Evolutionary conservation across 2,888 invertebrate genomes (phyloP).

Genomic region (Diadegma fenestrale): DNA sequence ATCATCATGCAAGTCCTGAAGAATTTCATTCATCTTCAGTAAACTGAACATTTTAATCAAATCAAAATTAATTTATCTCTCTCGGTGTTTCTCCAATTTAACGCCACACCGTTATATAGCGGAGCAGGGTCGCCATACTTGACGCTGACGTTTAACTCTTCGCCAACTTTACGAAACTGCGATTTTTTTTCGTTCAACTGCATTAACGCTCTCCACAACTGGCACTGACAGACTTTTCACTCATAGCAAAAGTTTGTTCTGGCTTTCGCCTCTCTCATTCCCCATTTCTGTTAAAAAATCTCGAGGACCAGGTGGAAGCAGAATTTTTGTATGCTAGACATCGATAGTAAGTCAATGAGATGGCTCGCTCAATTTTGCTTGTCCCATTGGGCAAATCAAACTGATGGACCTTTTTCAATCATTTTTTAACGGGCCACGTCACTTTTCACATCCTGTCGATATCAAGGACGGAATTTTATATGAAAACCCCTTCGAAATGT

Average conservation of each 20-base stretch:
- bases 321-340: slow-evolving; percentile 53
- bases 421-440: slow-evolving; percentile 16
- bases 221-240: slow-evolving; percentile 28
- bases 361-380: slow-evolving; percentile 23
- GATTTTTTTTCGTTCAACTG: slow-evolving; percentile 36
- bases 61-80: not conserved
- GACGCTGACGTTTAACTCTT: slow-evolving; percentile 35
- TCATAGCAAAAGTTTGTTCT: slow-evolving; percentile 7
- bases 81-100: not conserved
- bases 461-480: slow-evolving; percentile 22
- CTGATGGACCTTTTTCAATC: slow-evolving; percentile 23
- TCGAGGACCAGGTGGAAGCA: slow-evolving; percentile 29
- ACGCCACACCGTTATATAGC: not conserved
- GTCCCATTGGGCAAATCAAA: slow-evolving; percentile 2
- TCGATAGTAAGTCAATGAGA: slow-evolving; percentile 40
- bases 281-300: slow-evolving; percentile 19
- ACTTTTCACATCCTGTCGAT: not conserved
- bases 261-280: not conserved
- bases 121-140: not conserved
- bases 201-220: slow-evolving; percentile 37
- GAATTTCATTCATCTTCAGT: not conserved
- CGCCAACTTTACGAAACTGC: slow-evolving; percentile 36
- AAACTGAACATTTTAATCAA: not conserved
- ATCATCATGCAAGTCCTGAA: not conserved
- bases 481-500: not conserved